Conservation (phyloP, 1,140 invertebrate species). For the Leguminivora glycinivorella region DNA sequence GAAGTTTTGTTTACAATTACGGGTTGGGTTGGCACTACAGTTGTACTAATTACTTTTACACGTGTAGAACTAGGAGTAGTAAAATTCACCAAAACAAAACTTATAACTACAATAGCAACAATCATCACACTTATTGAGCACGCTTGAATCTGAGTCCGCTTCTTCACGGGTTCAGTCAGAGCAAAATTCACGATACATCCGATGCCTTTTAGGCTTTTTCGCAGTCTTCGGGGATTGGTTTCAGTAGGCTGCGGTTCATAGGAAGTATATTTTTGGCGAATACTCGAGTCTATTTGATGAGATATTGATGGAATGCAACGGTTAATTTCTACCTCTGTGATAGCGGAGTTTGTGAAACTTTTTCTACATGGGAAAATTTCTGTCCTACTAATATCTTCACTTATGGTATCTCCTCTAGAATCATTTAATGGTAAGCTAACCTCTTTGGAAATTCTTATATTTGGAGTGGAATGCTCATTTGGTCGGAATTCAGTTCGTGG, state of each 20-base stretch:
- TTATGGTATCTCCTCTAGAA: slow-evolving; percentile 31
- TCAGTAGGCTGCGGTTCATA: slow-evolving; percentile 50
- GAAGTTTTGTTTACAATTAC: slow-evolving; percentile 56
- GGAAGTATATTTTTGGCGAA: slow-evolving; percentile 62
- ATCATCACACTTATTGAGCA: slow-evolving; percentile 77
- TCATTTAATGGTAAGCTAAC: slow-evolving; percentile 32
- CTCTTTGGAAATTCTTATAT: slow-evolving; percentile 43
- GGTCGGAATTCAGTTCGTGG: slow-evolving; percentile 54
- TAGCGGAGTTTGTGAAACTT: slow-evolving; percentile 30
- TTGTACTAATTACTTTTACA: slow-evolving; percentile 63
- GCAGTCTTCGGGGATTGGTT: slow-evolving; percentile 57
- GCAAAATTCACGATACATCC: slow-evolving; percentile 72
- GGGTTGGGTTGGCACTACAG: slow-evolving; percentile 64
- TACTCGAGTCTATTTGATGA: slow-evolving; percentile 63
- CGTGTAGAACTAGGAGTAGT: slow-evolving; percentile 62
- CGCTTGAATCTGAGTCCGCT: slow-evolving; percentile 70
- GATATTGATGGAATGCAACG: slow-evolving; percentile 72
- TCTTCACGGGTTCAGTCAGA: slow-evolving; percentile 66
- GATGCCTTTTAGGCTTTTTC: slow-evolving; percentile 71
- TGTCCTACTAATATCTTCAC: slow-evolving; percentile 26
- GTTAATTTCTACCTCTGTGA: slow-evolving; percentile 38
- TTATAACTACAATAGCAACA: slow-evolving; percentile 71
- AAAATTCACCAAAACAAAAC: slow-evolving; percentile 73
- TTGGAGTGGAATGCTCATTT: slow-evolving; percentile 72
- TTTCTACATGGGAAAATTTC: slow-evolving; percentile 30